These are phyloP conservation scores for Leptopilina boulardi DNA, from an alignment of 1,140 invertebrate species.

Conservation along the genomic window DNA sequence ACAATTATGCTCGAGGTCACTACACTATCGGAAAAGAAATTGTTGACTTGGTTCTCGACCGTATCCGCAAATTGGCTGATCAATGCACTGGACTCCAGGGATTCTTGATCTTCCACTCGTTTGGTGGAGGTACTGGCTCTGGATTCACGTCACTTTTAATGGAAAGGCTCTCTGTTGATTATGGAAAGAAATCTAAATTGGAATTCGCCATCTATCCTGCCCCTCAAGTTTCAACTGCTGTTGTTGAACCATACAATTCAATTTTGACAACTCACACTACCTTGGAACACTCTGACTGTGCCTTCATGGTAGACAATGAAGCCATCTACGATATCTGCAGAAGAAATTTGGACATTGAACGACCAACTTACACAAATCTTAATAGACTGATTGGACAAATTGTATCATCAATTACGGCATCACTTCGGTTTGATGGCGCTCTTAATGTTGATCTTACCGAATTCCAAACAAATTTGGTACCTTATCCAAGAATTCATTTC, in stretches of 20 bases:
- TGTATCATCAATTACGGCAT: constrained; percentile 80
- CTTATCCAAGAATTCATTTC: constrained; percentile 80
- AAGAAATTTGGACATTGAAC: constrained; percentile 78
- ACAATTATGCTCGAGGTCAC: constrained; percentile 56
- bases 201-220: constrained; percentile 84
- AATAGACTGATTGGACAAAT: constrained; percentile 81
- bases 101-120: constrained; percentile 85
- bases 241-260: constrained; percentile 84
- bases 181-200: constrained; percentile 82
- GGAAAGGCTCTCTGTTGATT: constrained; percentile 83
- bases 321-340: constrained; percentile 85
- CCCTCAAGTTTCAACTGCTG: constrained; percentile 84
- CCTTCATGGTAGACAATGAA: constrained; percentile 84
- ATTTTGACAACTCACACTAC: constrained; percentile 81
- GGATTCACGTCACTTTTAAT: constrained; percentile 83
- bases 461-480: constrained; percentile 83
- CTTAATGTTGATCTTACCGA: constrained; percentile 73
- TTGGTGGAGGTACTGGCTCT: constrained; percentile 85
- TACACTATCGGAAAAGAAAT: constrained; percentile 86
- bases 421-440: constrained; percentile 69
- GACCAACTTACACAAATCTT: constrained; percentile 82
- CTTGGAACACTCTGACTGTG: constrained; percentile 81
- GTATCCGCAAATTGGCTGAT: constrained; percentile 78
- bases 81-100: constrained; percentile 80
- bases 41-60: constrained; percentile 80